Base-by-base conservation (phyloP, 35 echinoderm and acorn worm species). In the Eucidaris tribuloides region DNA sequence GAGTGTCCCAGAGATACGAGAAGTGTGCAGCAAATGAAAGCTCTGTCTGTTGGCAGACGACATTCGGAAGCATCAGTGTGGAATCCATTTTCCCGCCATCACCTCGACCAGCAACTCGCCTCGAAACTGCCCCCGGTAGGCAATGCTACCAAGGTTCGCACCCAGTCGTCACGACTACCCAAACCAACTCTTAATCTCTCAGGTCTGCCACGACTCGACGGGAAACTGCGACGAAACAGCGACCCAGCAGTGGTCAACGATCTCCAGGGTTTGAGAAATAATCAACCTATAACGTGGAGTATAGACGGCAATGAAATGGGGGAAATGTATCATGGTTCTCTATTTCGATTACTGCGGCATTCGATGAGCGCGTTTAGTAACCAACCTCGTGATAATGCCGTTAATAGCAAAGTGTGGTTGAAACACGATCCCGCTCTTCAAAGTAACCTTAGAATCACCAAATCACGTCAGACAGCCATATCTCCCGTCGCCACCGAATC, bases 311-410 rank as follows among this genome's bases (percentile, higher is more conserved):
- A 74, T 13, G 68, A 74, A 36, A 74, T 74, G 68, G 68, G 68
- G 2, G 68, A 74, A 3, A 74, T 74, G 68, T 74, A 74, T 19
- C 68, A 74, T 22, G 68, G 68, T 44, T 74, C 68, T 15, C 68
- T 74, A 17, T 74, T 74, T 7, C 68, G 68, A 38, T 33, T 74
- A 14, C 37, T 74, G 2, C 68, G 68, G 11, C 68, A 74, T 74
- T 74, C 68, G 35, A n/a, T 74, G 68, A 36, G 68, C 37, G 68
- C 39, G 20, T 43, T 74, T n/a, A 40, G 25, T 24, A 22, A 14
- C 19, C 36, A 36, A 24, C 68, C 68, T 2, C 36, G 68, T 9
- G 44, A 36, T 40, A 42, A 40, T 40, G 37, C 44, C 68, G 68
- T n/a, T n/a, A n/a, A n/a, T n/a, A n/a, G 41, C 2, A 31, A 74